phyloP scores from a whole-genome alignment of 2,797 vertebrate species.

The Notolabrus celidotus region DNA sequence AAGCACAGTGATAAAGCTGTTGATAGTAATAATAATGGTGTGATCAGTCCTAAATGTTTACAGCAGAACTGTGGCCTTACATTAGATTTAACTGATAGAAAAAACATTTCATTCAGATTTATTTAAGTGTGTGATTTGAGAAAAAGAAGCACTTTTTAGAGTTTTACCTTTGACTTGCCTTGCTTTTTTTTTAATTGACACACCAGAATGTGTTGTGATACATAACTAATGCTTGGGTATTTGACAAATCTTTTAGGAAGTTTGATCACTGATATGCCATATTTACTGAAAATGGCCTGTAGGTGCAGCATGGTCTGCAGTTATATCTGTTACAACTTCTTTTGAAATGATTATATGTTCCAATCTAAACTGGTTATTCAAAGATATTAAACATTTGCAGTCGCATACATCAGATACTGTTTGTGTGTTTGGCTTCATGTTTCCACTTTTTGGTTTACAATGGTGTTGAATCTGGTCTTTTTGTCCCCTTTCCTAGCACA shows the following conservation, averaged over 20 bases:
- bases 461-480: neutral
- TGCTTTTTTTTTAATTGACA: neutral
- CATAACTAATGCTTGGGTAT: conserved; percentile 2
- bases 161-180: neutral
- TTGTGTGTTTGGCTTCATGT: neutral
- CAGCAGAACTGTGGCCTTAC: neutral
- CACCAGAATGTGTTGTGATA: neutral
- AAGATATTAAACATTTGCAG: neutral
- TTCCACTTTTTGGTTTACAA: neutral
- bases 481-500: neutral
- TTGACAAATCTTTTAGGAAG: neutral
- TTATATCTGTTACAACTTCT: neutral
- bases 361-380: neutral
- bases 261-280: neutral
- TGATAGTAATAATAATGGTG: neutral
- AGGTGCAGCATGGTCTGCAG: neutral
- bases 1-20: neutral
- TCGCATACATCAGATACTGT: neutral
- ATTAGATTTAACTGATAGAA: neutral
- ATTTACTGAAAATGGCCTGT: neutral
- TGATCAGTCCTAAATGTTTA: neutral
- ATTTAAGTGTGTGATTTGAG: no score
- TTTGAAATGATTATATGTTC: neutral
- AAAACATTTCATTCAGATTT: neutral
- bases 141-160: no score